These are phyloP conservation scores for Habroteleia sp. DNA, from an alignment of 2,888 invertebrate genomes.

Conservation along the genomic window DNA sequence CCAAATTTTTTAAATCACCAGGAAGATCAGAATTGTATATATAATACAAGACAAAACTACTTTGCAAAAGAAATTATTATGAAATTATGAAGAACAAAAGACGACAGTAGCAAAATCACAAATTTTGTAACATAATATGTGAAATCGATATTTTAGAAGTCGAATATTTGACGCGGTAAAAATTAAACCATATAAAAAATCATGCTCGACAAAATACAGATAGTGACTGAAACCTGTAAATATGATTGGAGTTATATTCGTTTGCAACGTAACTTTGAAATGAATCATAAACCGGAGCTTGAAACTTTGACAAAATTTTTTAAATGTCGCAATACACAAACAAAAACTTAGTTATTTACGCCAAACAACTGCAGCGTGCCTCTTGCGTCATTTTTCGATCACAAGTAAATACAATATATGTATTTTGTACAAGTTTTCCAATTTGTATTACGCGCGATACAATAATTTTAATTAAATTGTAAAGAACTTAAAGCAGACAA, in stretches of 20 bases:
- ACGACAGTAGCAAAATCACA: slow-evolving; percentile 6
- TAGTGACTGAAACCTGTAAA: slow-evolving; percentile 2
- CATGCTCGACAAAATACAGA: background rate
- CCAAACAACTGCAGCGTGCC: slow-evolving; percentile 11
- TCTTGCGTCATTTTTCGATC: background rate
- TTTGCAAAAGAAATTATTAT: too few relatives aligned
- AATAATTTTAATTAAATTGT: slow-evolving; percentile 9
- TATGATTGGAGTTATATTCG: slow-evolving; percentile 15
- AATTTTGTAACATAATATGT: too few relatives aligned
- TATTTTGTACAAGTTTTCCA: slow-evolving; percentile 1
- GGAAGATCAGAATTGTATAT: too few relatives aligned
- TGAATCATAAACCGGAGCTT: background rate
- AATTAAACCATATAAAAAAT: slow-evolving; percentile 21
- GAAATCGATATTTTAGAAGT: too few relatives aligned
- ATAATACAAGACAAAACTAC: too few relatives aligned
- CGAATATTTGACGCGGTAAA: background rate
- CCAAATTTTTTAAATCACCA: too few relatives aligned
- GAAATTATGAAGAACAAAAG: too few relatives aligned
- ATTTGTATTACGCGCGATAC: background rate
- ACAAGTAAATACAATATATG: background rate
- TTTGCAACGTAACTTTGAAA: slow-evolving; percentile 13
- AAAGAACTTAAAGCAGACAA: background rate
- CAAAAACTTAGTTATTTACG: slow-evolving; percentile 18
- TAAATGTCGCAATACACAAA: slow-evolving; percentile 13
- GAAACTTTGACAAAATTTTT: slow-evolving; percentile 22